Conservation (phyloP, 35 echinoderm and acorn worm genomes). For the Hemicentrotus pulcherrimus region DNA sequence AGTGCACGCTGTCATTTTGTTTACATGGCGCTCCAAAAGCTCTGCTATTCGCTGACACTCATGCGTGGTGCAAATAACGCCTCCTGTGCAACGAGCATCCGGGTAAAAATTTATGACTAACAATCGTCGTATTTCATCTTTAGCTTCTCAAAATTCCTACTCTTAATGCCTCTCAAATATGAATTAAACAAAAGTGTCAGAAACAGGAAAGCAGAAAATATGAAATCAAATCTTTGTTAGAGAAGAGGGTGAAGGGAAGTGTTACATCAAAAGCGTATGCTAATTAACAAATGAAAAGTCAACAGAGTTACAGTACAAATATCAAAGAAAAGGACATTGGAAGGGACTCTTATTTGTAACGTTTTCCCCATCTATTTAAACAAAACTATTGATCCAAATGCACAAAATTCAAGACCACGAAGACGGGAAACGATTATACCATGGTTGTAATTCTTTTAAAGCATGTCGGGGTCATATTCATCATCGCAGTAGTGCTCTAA, state of each 20-base stretch:
- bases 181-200: background rate
- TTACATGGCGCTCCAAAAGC: too few relatives aligned
- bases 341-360: background rate
- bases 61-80: too few relatives aligned
- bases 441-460: constrained; percentile 13
- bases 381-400: background rate
- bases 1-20: too few relatives aligned
- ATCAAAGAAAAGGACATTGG: background rate
- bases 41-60: too few relatives aligned
- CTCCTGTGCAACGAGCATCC: too few relatives aligned
- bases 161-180: background rate
- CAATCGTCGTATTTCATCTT: too few relatives aligned
- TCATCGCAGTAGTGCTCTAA: background rate
- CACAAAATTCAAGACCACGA: background rate
- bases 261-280: background rate
- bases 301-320: background rate
- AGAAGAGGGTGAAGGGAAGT: background rate
- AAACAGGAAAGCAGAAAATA: background rate
- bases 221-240: background rate
- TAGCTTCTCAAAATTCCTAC: too few relatives aligned
- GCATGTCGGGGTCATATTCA: background rate
- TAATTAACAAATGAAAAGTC: background rate
- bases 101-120: too few relatives aligned
- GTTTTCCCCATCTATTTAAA: background rate
- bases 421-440: background rate